Conservation (phyloP, 2,797 vertebrate genomes). For the Taenioides sp. region DNA sequence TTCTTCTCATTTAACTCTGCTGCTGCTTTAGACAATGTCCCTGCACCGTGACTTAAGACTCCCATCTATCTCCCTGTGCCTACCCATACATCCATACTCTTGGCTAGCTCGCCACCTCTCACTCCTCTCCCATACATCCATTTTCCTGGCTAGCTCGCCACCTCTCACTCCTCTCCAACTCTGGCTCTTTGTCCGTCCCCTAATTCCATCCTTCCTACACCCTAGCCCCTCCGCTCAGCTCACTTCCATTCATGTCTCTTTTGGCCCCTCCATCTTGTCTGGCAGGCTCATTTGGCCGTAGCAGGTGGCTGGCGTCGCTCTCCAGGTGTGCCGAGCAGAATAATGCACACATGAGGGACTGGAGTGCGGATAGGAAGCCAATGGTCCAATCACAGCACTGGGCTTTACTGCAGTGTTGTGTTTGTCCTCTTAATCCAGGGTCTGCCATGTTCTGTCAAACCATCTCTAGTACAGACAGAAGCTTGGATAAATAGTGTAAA, state of each 20-base stretch:
- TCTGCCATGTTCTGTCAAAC: conserved; percentile 35
- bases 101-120: conserved; percentile 33
- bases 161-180: conserved; percentile 20
- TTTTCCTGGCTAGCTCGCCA: conserved; percentile 40
- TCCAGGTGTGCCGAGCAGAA: conserved; percentile 58
- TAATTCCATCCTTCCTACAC: conserved; percentile 30
- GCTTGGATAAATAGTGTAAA: background rate
- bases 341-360: conserved; percentile 44
- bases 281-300: conserved; percentile 51
- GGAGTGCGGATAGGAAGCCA: conserved; percentile 22
- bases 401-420: conserved; percentile 22
- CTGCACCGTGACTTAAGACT: conserved; percentile 39
- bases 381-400: conserved; percentile 27
- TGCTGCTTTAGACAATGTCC: conserved; percentile 37
- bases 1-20: conserved; percentile 3
- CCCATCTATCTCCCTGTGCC: conserved; percentile 31
- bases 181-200: conserved; percentile 21
- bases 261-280: conserved; percentile 20
- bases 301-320: conserved; percentile 40
- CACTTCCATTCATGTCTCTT: conserved; percentile 21
- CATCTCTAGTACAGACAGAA: background rate
- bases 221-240: background rate
- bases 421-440: conserved; percentile 26
- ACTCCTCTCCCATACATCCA: conserved; percentile 31
- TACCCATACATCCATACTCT: conserved; percentile 44